phyloP scores from a whole-genome alignment of 1,140 invertebrate genomes.

The Cataglyphis hispanica region DNA sequence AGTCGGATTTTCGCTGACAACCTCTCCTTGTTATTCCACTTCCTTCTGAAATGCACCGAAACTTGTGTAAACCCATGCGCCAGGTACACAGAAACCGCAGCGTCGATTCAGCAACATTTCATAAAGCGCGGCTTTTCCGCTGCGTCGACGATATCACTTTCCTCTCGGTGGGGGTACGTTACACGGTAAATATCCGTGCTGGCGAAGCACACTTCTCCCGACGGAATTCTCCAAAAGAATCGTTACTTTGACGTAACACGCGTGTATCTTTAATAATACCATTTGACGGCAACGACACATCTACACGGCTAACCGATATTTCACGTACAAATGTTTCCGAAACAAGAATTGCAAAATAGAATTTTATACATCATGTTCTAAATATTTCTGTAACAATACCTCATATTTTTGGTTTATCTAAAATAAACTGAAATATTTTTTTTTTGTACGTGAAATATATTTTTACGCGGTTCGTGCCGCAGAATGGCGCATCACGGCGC shows the following conservation, averaged over 20 bases:
- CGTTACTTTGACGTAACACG: constrained; percentile 27
- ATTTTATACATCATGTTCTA: background rate
- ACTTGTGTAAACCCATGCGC: constrained; percentile 43
- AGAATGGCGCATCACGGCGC: background rate
- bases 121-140: constrained; percentile 65
- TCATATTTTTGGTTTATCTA: background rate
- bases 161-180: constrained; percentile 12
- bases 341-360: background rate
- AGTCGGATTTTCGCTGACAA: constrained; percentile 58
- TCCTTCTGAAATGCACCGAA: background rate
- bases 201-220: background rate
- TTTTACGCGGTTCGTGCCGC: background rate
- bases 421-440: background rate
- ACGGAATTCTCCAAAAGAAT: constrained; percentile 23
- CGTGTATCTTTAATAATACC: background rate
- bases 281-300: background rate
- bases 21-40: constrained; percentile 18
- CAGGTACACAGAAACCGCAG: constrained; percentile 18
- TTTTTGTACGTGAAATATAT: background rate
- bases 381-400: background rate
- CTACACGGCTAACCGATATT: background rate
- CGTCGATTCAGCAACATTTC: constrained; percentile 63
- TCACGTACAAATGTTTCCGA: background rate
- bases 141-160: constrained; percentile 63
- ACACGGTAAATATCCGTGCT: constrained; percentile 43